phyloP scores from a whole-genome alignment of 2,797 vertebrate species.

The Buceros bicornis region DNA sequence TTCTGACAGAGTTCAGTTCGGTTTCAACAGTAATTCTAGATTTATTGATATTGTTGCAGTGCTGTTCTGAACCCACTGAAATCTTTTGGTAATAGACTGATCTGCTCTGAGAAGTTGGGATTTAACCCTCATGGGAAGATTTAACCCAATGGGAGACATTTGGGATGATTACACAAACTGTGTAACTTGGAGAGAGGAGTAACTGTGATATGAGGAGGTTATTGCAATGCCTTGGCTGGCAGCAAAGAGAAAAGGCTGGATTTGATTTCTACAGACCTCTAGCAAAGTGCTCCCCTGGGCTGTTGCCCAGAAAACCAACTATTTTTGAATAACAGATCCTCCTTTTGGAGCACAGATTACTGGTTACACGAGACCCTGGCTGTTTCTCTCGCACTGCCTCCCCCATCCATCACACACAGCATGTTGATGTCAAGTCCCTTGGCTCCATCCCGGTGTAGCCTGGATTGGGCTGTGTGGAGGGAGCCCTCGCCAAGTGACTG shows the following conservation, averaged over 20 bases:
- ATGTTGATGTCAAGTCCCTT: neutral
- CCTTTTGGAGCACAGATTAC: neutral
- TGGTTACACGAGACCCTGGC: neutral
- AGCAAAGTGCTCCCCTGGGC: neutral
- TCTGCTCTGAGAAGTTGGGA: neutral
- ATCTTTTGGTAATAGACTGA: neutral
- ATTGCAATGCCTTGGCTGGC: neutral
- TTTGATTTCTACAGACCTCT: neutral
- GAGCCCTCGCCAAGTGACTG: neutral
- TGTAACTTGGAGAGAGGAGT: neutral
- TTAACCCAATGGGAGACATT: neutral
- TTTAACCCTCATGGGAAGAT: neutral
- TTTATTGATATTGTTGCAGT: neutral
- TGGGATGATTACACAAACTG: neutral
- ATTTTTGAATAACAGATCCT: neutral
- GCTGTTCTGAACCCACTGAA: neutral
- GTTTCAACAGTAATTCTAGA: neutral
- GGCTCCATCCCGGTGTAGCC: accelerated
- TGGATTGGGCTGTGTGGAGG: accelerated
- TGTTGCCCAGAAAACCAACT: neutral
- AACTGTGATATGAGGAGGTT: neutral
- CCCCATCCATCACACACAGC: accelerated
- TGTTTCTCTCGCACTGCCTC: neutral
- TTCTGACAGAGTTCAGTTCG: neutral
- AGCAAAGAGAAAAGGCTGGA: neutral